phyloP scores from a whole-genome alignment of 2,113 vertebrate species.

The Mirounga angustirostris region DNA sequence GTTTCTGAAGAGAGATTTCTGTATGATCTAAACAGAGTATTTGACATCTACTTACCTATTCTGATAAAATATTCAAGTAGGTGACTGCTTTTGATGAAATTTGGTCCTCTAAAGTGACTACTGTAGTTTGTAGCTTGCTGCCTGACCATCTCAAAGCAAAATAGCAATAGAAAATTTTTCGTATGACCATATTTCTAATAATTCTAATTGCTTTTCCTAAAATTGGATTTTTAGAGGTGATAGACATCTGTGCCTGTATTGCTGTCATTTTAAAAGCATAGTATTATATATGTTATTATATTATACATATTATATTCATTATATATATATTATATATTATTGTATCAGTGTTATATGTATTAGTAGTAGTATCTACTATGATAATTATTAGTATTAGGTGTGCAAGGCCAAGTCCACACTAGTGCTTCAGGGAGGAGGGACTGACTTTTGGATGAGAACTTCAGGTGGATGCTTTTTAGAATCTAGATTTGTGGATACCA shows the following conservation, averaged over 20 bases:
- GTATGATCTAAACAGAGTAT: neutral
- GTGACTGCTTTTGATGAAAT: neutral
- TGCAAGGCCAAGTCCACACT: neutral
- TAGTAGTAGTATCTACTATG: neutral
- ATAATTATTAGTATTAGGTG: neutral
- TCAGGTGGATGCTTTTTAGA: neutral
- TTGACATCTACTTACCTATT: neutral
- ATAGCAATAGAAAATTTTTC: neutral
- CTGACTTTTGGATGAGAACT: neutral
- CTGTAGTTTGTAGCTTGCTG: neutral
- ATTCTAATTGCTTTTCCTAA: conserved; percentile 21
- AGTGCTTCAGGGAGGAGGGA: neutral
- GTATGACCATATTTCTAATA: neutral
- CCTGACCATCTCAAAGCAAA: conserved; percentile 8
- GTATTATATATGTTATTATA: neutral
- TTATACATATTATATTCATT: neutral
- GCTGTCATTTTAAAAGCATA: neutral
- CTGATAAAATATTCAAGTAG: neutral
- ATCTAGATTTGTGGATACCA: neutral
- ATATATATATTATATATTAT: neutral
- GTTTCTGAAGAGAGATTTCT: neutral
- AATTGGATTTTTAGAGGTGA: neutral
- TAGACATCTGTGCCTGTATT: neutral
- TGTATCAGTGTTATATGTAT: neutral
- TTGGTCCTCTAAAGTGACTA: neutral